A percentile compares a stretch with the other conserved stretches of the same genome.
Evolutionary conservation across 2,113 vertebrate species (phyloP).

Genomic region (Alligator sinensis): DNA sequence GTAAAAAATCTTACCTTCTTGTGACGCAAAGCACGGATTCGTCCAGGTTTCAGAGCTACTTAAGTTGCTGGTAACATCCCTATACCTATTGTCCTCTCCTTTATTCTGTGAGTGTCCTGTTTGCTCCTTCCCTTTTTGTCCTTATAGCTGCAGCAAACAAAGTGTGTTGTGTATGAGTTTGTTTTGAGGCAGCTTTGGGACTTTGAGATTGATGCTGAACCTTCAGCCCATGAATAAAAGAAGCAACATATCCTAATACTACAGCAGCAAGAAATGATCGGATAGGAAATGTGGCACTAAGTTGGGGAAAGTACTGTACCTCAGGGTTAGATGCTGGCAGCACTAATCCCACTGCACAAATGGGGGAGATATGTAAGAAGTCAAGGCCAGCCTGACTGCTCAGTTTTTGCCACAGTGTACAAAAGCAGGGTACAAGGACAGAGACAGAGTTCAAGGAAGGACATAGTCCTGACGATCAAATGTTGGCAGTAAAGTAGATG

Average conservation of each 20-base stretch:
- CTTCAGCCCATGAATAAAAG: not conserved
- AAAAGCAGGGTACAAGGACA: conserved; percentile 43
- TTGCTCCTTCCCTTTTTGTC: conserved; percentile 11
- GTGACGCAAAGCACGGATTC: not conserved
- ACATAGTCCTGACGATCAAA: conserved; percentile 48
- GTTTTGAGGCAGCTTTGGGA: conserved; percentile 41
- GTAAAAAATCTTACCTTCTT: not conserved
- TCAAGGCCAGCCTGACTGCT: conserved; percentile 25
- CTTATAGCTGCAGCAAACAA: conserved; percentile 30
- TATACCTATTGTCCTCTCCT: not conserved
- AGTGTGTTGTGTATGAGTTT: conserved; percentile 37
- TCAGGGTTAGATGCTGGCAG: conserved; percentile 5
- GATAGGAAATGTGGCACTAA: conserved; percentile 39
- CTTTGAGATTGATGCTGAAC: conserved; percentile 25
- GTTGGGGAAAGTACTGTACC: not conserved
- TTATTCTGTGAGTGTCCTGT: not conserved
- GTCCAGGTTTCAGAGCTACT: not conserved
- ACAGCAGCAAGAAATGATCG: conserved; percentile 7
- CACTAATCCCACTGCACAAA: not conserved
- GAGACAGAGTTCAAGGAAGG: conserved; percentile 54
- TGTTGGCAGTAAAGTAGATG: conserved; percentile 65
- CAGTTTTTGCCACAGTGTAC: conserved; percentile 37
- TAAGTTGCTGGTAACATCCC: not conserved
- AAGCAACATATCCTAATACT: conserved; percentile 4
- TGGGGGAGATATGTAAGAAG: not conserved